Percentiles rank a stretch among this genome's conserved stretches.
Evolutionary conservation across 2,113 vertebrate genomes (phyloP).

Genomic region (Brachyhypopomus gauderio): DNA sequence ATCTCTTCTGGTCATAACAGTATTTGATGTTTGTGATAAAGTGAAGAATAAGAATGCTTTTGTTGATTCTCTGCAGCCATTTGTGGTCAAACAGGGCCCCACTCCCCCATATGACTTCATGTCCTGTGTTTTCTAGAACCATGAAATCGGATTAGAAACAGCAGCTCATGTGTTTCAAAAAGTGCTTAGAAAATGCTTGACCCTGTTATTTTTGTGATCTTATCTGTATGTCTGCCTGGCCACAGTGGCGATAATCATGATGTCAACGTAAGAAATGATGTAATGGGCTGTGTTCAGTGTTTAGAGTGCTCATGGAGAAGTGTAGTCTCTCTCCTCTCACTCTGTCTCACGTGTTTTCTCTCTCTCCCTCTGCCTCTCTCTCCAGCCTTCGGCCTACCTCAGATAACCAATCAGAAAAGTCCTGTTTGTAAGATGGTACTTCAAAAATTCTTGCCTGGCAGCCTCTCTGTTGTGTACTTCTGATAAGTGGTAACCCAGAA

Average conservation of each 20-base stretch:
- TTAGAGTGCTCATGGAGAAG: conserved; percentile 1
- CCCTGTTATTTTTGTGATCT: conserved; percentile 11
- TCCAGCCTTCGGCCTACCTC: conserved; percentile 75
- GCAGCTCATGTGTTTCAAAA: background rate
- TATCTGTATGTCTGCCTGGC: background rate
- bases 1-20: conserved; percentile 21
- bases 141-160: conserved; percentile 12
- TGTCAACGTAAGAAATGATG: conserved; percentile 18
- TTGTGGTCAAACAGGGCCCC: background rate
- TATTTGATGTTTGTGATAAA: conserved; percentile 35
- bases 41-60: conserved; percentile 5
- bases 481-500: conserved; percentile 58
- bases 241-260: background rate
- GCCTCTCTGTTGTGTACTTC: conserved; percentile 53
- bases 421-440: conserved; percentile 61
- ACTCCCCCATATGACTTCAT: conserved; percentile 34
- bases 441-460: conserved; percentile 64
- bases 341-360: conserved; percentile 56
- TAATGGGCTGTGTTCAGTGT: background rate
- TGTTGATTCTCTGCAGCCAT: conserved; percentile 23
- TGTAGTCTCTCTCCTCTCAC: conserved; percentile 22
- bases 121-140: conserved; percentile 1
- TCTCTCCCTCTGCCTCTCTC: conserved; percentile 56
- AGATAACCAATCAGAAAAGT: conserved; percentile 73
- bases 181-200: background rate